Percentiles rank a stretch among this genome's conserved stretches.
Conservation (phyloP, 1,140 invertebrate genomes). For the Portunus trituberculatus region DNA sequence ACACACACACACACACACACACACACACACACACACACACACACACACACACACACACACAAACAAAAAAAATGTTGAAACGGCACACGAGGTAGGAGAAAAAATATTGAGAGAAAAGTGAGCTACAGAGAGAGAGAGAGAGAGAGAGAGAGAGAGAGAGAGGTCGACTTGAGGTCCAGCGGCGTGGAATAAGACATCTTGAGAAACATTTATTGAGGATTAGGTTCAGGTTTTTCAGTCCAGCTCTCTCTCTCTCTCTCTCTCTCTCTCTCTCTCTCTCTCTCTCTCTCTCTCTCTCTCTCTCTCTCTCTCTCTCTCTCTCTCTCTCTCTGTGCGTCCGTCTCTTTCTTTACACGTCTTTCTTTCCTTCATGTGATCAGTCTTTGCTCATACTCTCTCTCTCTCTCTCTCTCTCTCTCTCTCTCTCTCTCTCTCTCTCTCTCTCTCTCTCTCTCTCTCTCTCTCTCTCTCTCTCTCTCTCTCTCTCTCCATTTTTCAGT, state of each 20-base stretch:
- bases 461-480: slow-evolving; percentile 33
- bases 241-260: background rate
- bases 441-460: slow-evolving; percentile 31
- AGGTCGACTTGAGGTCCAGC: background rate
- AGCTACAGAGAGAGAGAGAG: background rate
- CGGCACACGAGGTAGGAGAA: background rate
- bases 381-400: background rate
- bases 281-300: slow-evolving; percentile 11
- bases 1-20: background rate
- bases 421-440: slow-evolving; percentile 11
- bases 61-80: background rate
- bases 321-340: background rate
- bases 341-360: background rate
- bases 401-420: background rate
- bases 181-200: background rate
- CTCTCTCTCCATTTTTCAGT: background rate
- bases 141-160: background rate
- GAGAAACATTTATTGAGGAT: slow-evolving; percentile 23
- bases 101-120: background rate
- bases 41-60: no score
- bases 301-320: slow-evolving; percentile 33
- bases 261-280: slow-evolving; percentile 1
- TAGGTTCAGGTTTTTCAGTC: background rate
- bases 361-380: background rate
- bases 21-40: background rate